Conservation (phyloP, 1,140 invertebrate species). For the Heliconius hewitsoni region DNA sequence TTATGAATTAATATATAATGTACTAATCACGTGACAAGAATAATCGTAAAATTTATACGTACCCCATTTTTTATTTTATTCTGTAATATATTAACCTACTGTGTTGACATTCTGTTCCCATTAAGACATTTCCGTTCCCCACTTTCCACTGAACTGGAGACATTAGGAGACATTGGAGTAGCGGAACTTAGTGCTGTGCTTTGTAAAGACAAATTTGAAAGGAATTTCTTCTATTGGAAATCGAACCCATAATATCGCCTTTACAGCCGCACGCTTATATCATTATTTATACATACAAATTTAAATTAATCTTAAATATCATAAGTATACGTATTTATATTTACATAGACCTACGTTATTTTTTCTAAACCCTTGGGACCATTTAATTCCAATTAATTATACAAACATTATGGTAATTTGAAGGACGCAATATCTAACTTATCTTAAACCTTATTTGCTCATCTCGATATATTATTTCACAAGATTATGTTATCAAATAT, state of each 20-base stretch:
- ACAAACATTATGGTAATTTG: not conserved
- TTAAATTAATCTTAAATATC: not conserved
- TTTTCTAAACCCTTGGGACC: not conserved
- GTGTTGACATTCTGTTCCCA: too few relatives aligned
- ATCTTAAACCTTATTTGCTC: not conserved
- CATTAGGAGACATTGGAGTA: too few relatives aligned
- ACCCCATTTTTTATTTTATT: too few relatives aligned
- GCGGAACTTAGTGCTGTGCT: too few relatives aligned
- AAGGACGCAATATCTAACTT: not conserved
- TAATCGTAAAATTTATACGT: not conserved
- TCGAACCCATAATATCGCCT: too few relatives aligned
- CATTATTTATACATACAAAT: not conserved
- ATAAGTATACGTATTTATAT: not conserved
- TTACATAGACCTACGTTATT: not conserved
- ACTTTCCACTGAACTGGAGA: too few relatives aligned
- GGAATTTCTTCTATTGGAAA: too few relatives aligned
- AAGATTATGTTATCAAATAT: not conserved
- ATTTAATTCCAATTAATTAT: not conserved
- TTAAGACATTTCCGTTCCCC: too few relatives aligned
- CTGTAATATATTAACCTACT: too few relatives aligned
- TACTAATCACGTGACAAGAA: not conserved
- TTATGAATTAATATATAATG: not conserved
- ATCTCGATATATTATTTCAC: constrained; percentile 1
- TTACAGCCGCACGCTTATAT: too few relatives aligned
- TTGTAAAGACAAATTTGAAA: too few relatives aligned